Conservation (phyloP, 2,888 invertebrate species). For the Lasiommata megera region DNA sequence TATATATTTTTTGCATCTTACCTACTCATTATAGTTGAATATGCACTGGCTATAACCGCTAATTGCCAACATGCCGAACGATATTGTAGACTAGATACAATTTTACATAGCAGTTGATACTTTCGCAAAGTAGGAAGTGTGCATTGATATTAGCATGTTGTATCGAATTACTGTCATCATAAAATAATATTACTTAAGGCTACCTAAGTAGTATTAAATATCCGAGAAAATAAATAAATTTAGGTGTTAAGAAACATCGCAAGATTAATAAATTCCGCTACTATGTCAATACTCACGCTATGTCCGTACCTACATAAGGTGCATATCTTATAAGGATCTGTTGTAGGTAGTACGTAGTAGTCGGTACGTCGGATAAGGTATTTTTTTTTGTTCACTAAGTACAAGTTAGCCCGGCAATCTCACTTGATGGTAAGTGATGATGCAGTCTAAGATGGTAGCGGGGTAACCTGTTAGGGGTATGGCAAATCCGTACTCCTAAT, state of each 20-base stretch:
- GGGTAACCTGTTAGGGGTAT: no score
- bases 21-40: no score
- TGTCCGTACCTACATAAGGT: neutral
- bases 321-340: no score
- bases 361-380: no score
- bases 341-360: no score
- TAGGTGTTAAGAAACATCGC: slow-evolving; percentile 4
- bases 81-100: slow-evolving; percentile 20
- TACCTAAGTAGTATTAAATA: slow-evolving; percentile 8
- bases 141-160: slow-evolving; percentile 10
- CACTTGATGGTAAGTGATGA: no score
- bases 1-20: no score
- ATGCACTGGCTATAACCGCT: slow-evolving; percentile 3
- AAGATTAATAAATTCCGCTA: neutral
- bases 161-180: slow-evolving; percentile 12
- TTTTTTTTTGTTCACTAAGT: no score
- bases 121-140: slow-evolving; percentile 21
- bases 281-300: neutral
- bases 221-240: neutral
- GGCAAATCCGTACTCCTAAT: no score
- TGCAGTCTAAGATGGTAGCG: no score
- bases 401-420: no score
- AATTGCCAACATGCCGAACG: slow-evolving; percentile 18
- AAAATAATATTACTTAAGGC: slow-evolving; percentile 7
- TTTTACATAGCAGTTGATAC: slow-evolving; percentile 20